Conservation (phyloP, 2,113 vertebrate genomes). For the Hassar affinis region DNA sequence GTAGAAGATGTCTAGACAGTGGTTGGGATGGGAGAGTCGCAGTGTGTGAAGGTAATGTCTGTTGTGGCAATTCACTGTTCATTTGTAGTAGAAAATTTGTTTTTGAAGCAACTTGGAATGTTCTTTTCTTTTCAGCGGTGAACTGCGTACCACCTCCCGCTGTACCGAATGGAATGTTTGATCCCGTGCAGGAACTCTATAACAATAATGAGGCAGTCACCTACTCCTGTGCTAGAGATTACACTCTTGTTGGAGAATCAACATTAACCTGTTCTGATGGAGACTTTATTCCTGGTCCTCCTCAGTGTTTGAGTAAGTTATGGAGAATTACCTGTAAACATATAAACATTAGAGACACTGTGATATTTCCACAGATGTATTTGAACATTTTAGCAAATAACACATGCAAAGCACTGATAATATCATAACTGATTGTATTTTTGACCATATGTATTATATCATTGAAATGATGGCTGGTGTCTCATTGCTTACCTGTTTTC, state of each 20-base stretch:
- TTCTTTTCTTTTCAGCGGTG: conserved; percentile 49
- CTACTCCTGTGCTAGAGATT: conserved; percentile 36
- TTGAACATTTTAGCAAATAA: background rate
- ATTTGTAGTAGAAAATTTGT: background rate
- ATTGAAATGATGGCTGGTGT: background rate
- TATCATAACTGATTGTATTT: background rate
- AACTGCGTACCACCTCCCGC: background rate
- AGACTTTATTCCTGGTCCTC: conserved; percentile 48
- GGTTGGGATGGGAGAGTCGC: conserved; percentile 51
- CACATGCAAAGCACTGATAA: background rate
- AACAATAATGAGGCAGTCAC: accelerated
- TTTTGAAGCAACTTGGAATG: background rate
- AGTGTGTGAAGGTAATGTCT: conserved; percentile 60
- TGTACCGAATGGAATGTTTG: accelerated
- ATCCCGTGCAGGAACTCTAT: accelerated
- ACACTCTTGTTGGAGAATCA: background rate
- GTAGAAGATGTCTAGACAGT: accelerated
- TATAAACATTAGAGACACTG: background rate
- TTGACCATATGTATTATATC: background rate
- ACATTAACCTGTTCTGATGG: conserved; percentile 26
- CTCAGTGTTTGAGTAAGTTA: conserved; percentile 56
- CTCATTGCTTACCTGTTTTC: too few species aligned
- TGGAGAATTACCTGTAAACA: background rate
- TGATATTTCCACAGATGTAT: background rate
- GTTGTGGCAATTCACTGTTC: background rate